These are phyloP conservation scores for Pelusios castaneus DNA, from an alignment of 2,113 vertebrate species.

Conservation along the genomic window DNA sequence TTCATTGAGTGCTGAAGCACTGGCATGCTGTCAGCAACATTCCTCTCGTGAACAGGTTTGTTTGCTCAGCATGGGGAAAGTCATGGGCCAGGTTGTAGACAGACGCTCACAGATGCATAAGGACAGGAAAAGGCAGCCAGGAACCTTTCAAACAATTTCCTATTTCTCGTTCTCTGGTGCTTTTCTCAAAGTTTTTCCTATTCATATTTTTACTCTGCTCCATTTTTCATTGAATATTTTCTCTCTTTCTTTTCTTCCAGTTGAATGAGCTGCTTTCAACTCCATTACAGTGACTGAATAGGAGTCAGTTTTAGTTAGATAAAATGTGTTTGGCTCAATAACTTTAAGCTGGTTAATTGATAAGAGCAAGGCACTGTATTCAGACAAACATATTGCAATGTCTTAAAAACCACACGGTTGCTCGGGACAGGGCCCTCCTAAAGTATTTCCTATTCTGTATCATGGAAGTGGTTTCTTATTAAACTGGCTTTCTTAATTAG, in stretches of 20 bases:
- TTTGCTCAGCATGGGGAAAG: background rate
- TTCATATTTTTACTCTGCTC: background rate
- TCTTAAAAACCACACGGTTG: background rate
- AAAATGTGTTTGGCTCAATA: fast-evolving
- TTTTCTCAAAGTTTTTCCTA: background rate
- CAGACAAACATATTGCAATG: background rate
- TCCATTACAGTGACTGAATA: background rate
- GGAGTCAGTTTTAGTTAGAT: background rate
- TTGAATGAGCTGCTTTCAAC: background rate
- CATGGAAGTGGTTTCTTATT: background rate
- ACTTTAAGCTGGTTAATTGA: background rate
- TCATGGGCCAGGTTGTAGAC: background rate
- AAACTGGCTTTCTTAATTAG: background rate
- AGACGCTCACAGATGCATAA: background rate
- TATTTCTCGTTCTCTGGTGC: background rate
- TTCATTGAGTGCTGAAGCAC: background rate
- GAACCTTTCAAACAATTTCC: background rate
- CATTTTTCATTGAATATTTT: background rate
- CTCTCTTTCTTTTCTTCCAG: background rate
- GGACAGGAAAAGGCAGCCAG: background rate
- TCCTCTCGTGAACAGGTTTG: background rate
- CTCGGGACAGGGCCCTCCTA: background rate
- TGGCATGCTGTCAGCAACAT: background rate
- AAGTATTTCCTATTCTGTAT: fast-evolving
- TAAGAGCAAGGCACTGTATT: background rate